Evolutionary conservation across 2,888 invertebrate genomes (phyloP).

Genomic region (Fragum sueziense): DNA sequence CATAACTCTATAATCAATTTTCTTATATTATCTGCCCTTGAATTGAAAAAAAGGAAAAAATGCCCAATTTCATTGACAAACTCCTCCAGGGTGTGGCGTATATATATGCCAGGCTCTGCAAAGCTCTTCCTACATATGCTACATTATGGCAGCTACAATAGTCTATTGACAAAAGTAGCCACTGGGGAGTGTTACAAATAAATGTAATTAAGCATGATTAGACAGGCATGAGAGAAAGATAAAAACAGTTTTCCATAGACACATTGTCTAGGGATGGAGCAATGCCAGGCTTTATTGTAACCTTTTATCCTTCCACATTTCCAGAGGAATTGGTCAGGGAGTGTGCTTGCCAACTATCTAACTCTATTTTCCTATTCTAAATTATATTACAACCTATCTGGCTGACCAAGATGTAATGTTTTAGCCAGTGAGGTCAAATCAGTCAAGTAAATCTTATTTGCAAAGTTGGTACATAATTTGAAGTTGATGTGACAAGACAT

Average conservation of each 20-base stretch:
- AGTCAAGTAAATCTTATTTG: too few species aligned
- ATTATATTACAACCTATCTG: not conserved
- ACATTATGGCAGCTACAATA: too few species aligned
- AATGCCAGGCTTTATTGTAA: not conserved
- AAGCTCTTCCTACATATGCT: too few species aligned
- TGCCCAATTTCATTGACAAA: not conserved
- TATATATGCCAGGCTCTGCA: not conserved
- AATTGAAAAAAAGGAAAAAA: not conserved
- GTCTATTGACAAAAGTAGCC: slow-evolving; percentile 1
- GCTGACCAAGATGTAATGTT: too few species aligned
- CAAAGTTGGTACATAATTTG: too few species aligned
- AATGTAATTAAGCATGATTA: slow-evolving; percentile 16
- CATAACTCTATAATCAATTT: not conserved
- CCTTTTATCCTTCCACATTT: not conserved
- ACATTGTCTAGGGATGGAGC: slow-evolving; percentile 15
- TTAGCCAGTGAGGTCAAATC: too few species aligned
- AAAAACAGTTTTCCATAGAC: slow-evolving; percentile 7
- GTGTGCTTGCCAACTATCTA: not conserved
- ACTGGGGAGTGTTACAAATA: slow-evolving; percentile 13
- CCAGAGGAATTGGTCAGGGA: too few species aligned
- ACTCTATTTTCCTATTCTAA: not conserved
- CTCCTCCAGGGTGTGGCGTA: not conserved
- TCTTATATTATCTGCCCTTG: too few species aligned
- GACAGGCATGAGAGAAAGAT: slow-evolving; percentile 14
- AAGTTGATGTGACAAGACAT: too few species aligned